Conservation (phyloP, 2,888 invertebrate genomes). For the Nephrotoma flavescens region DNA sequence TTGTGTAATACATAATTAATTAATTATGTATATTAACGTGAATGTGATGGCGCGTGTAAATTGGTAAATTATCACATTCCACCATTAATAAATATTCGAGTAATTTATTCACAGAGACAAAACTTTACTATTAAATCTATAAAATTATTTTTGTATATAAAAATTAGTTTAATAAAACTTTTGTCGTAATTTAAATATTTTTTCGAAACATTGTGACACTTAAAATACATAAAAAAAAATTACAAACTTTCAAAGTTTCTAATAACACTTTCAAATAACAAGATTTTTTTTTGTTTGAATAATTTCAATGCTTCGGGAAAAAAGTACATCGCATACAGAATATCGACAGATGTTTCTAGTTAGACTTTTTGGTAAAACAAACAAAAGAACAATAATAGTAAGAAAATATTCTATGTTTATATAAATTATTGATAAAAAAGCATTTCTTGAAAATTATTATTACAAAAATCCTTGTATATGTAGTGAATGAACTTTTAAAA, state of each 20-base stretch:
- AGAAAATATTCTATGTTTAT: neutral
- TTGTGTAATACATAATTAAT: neutral
- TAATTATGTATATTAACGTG: neutral
- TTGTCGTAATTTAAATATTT: neutral
- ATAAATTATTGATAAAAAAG: neutral
- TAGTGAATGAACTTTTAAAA: too few species aligned
- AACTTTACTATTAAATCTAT: neutral
- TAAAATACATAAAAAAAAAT: neutral
- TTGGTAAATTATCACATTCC: neutral
- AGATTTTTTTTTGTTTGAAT: neutral
- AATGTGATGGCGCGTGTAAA: neutral
- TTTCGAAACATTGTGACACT: neutral
- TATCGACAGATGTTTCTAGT: neutral
- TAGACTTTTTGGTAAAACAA: neutral
- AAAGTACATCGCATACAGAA: neutral
- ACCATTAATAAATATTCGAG: neutral
- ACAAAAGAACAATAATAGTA: neutral
- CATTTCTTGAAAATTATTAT: neutral
- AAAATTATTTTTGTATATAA: neutral
- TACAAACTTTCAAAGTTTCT: neutral
- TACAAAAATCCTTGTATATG: neutral
- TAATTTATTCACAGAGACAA: neutral
- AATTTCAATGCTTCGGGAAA: neutral
- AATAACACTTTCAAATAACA: neutral
- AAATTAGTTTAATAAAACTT: neutral